Percentiles rank a stretch among this genome's conserved stretches.
phyloP scores from a whole-genome alignment of 23 tunicate genomes.

The Halocynthia aurantium region DNA sequence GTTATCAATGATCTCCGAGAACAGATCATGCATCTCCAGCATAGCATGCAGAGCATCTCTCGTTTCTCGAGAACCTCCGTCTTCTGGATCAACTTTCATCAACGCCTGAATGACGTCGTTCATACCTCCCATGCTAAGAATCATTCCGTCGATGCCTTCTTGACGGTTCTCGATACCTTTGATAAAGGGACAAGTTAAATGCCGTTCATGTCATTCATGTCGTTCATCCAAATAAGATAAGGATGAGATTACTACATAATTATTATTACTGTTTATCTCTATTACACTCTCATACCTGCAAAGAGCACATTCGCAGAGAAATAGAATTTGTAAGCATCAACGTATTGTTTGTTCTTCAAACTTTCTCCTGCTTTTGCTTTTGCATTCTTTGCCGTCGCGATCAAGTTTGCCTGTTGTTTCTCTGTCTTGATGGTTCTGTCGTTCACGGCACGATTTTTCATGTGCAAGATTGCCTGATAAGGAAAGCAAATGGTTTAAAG shows the following conservation, averaged over 20 bases:
- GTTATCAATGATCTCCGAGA: conserved; percentile 25
- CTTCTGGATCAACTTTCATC: conserved; percentile 27
- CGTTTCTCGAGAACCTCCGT: conserved; percentile 30
- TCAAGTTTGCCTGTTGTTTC: conserved; percentile 40
- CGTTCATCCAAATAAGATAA: no score
- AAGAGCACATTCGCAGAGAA: conserved; percentile 38
- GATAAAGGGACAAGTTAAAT: neutral
- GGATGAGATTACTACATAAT: no score
- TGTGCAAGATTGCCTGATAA: conserved; percentile 31
- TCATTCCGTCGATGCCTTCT: conserved; percentile 54
- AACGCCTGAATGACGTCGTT: conserved; percentile 51
- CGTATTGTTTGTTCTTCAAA: conserved; percentile 45
- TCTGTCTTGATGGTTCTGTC: conserved; percentile 48
- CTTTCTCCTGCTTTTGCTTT: conserved; percentile 67
- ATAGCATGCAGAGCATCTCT: conserved; percentile 28
- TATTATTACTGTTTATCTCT: no score
- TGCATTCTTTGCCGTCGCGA: conserved; percentile 48
- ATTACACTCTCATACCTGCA: conserved; percentile 4
- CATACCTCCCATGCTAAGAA: conserved; percentile 48
- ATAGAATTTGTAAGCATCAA: conserved; percentile 31
- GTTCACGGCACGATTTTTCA: conserved; percentile 23
- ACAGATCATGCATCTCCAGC: conserved; percentile 42
- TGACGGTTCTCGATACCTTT: conserved; percentile 29
- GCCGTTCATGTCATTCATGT: no score
- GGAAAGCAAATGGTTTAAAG: neutral